Evolutionary conservation across 2,113 vertebrate genomes (phyloP), one percentile per base, ranked within the genome.

Genomic region (Patagioenas fasciata): DNA sequence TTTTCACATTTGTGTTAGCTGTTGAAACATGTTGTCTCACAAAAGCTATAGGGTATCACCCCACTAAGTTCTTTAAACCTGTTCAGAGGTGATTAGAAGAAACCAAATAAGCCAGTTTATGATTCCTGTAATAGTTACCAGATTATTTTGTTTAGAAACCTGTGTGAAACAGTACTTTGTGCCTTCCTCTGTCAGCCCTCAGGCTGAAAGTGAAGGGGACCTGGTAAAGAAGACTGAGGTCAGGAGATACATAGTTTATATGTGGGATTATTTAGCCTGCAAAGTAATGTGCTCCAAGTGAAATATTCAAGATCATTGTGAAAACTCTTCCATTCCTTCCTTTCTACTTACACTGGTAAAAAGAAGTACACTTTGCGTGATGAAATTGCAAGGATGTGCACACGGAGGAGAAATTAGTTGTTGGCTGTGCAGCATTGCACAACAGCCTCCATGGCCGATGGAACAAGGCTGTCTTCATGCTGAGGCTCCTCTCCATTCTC

Each of bases 111-210:
- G 21, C 15, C 28, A 32, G 29, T 66, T 95, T 58, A 56, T 67
- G 72, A 42, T 60, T 58, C 25, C 23, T 75, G 26, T 83, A 80
- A 38, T 44, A 65, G 25, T 85, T 94, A 61, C 47, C 71, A 90
- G 71, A 54, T 75, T 64, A 73, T 84, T 94, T 95, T 67, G 32
- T 78, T 71, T 47, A 81, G 92, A 79, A 96, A 26, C 32, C 44
- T 13, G 10, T 26, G 50, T 85, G 80, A 80, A 86, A 78, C 36
- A 28, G 57, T 54, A 19, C 11, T 83, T 94, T 1, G 6, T 85
- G 70, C 36, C 25, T 71, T 82, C 26, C 15, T 57, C 44, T 48
- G 7, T n/a, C 20, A 5, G 11, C n/a, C 44, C 38, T 79, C 31
- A 28, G 31, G 82, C 79, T 88, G 85, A 69, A 96, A 88, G 34